Conservation (phyloP, 2,797 vertebrate genomes). For the Gobionotothen gibberifrons region DNA sequence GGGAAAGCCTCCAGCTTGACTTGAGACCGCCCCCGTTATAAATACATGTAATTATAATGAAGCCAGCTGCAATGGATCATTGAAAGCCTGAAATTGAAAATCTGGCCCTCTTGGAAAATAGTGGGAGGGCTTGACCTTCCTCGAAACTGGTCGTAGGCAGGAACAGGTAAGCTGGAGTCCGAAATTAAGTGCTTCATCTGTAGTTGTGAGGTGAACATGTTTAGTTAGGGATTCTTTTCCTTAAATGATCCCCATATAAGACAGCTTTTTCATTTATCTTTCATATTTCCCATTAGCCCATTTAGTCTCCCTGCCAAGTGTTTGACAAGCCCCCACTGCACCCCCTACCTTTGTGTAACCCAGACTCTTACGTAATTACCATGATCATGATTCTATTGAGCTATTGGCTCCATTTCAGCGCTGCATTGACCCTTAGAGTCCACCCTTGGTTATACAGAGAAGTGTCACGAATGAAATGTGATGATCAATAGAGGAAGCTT, state of each 20-base stretch:
- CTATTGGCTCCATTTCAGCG: slow-evolving; percentile 65
- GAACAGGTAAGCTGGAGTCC: too few relatives aligned
- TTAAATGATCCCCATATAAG: not conserved
- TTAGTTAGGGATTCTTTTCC: not conserved
- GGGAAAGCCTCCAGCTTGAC: too few relatives aligned
- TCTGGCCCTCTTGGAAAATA: too few relatives aligned
- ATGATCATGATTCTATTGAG: slow-evolving; percentile 66
- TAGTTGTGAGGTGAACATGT: not conserved
- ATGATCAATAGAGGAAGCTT: slow-evolving; percentile 74
- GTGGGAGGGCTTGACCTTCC: too few relatives aligned
- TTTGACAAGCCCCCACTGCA: not conserved
- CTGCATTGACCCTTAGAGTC: slow-evolving; percentile 51
- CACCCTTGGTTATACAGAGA: slow-evolving; percentile 44
- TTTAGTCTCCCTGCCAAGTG: slow-evolving; percentile 18
- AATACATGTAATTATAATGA: too few relatives aligned
- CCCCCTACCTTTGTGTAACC: slow-evolving; percentile 31
- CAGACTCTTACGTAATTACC: slow-evolving; percentile 59
- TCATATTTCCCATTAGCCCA: not conserved
- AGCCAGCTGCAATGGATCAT: too few relatives aligned
- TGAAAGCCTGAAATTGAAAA: too few relatives aligned
- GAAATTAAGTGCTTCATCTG: too few relatives aligned
- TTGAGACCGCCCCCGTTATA: too few relatives aligned
- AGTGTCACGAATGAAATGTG: slow-evolving; percentile 67
- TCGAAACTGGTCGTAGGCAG: too few relatives aligned
- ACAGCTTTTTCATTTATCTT: not conserved